Conservation (phyloP, 2,797 vertebrate species). For the Xiphophorus birchmanni region DNA sequence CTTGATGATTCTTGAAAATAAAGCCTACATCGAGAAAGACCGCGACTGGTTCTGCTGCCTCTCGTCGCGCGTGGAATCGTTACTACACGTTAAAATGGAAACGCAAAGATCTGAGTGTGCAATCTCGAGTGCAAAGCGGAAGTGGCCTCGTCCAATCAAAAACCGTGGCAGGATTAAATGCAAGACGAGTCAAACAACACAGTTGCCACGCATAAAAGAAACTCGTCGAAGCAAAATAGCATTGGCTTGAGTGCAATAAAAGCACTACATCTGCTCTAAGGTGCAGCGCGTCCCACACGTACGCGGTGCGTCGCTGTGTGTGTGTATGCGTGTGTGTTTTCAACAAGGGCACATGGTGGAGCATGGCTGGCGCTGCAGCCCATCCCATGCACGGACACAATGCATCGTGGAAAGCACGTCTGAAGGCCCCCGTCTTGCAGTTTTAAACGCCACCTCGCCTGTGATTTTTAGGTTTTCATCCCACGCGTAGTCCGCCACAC, state of each 20-base stretch:
- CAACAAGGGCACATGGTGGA: constrained; percentile 78
- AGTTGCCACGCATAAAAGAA: not conserved
- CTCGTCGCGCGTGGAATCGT: not conserved
- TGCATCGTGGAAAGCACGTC: constrained; percentile 33
- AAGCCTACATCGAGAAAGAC: not conserved
- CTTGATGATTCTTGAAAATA: not conserved
- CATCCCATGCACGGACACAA: constrained; percentile 74
- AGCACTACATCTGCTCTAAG: no score
- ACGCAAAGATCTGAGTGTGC: not conserved
- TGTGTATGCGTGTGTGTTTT: not conserved
- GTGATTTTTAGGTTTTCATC: no score
- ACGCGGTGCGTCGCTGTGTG: not conserved
- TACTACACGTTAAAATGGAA: not conserved
- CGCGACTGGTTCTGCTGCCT: not conserved
- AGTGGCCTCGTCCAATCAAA: constrained; percentile 69
- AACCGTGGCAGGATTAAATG: constrained; percentile 61
- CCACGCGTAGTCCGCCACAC: not conserved
- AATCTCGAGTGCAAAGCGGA: constrained; percentile 62
- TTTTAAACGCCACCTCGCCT: not conserved
- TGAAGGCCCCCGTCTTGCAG: constrained; percentile 32
- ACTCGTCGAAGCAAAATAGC: not conserved
- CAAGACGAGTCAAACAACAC: constrained; percentile 13
- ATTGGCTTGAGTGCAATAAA: not conserved
- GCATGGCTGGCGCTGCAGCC: constrained; percentile 65
- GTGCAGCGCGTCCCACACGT: not conserved